Conservation (phyloP, 2,797 vertebrate species). For the Malurus splendens region DNA sequence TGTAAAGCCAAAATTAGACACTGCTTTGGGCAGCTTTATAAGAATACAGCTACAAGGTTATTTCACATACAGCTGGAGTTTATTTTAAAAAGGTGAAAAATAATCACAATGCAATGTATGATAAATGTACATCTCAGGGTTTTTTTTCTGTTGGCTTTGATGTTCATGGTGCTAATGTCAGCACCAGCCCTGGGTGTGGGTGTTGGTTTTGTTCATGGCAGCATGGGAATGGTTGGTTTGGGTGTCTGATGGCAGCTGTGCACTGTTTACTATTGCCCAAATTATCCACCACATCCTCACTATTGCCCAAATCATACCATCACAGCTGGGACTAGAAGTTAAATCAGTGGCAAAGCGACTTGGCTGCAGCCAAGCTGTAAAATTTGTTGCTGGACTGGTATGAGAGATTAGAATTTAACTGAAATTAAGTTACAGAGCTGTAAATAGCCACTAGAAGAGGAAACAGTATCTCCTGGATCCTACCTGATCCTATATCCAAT, state of each 20-base stretch:
- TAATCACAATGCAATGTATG: fast-evolving
- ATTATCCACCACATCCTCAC: background rate
- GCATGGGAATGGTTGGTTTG: background rate
- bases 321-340: background rate
- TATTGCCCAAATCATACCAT: fast-evolving
- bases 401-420: background rate
- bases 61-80: background rate
- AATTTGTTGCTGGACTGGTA: background rate
- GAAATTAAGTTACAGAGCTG: background rate
- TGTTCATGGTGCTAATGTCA: background rate
- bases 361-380: background rate
- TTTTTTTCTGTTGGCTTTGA: background rate
- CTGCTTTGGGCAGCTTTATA: background rate
- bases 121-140: background rate
- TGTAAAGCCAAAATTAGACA: background rate
- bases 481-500: background rate
- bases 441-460: background rate
- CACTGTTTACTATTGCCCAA: background rate
- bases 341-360: background rate
- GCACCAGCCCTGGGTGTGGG: too few species aligned
- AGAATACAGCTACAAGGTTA: background rate
- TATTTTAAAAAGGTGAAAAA: background rate
- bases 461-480: background rate
- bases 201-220: background rate
- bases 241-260: background rate